Evolutionary conservation across 2,797 vertebrate species (phyloP), one percentile per base, ranked within the genome.

Genomic region (Danio albolineatus): DNA sequence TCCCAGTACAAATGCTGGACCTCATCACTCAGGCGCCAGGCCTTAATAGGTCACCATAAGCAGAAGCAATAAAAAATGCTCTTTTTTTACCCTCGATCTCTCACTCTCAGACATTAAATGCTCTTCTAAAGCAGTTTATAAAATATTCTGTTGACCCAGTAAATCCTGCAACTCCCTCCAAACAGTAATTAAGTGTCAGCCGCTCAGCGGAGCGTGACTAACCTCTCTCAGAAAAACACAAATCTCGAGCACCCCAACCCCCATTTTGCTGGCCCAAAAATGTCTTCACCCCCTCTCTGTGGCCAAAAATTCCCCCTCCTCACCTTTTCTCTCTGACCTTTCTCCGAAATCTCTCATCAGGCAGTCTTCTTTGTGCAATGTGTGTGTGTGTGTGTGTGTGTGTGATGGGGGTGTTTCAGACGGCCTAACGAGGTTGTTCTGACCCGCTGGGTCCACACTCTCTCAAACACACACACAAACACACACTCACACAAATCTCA

Each of bases 101-200:
- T 67, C 78, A 59, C 43, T 51, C 49, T 46, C 41, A 78, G 79
- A 74, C 19, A 62, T 62, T 65, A 44, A 59, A 76, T 65, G 59
- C 62, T 82, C 77, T 57, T 81, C 78, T 84, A 73, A 79, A 86
- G 62, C 76, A 73, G 39, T 88, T 77, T 73, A 87, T 83, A 79
- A 88, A 89, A 86, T 76, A 83, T 85, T 85, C 80, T 85, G 76
- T 76, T 86, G 85, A 84, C 86, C 85, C 79, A 86, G 73, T 86
- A 84, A 88, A 87, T 84, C 83, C 70, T 38, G 77, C 78, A 69
- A 41, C 79, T 80, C 77, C 57, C 62, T 79, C 76, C 74, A 76
- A 86, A 85, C 80, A 79, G 71, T 83, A 84, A 87, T 83, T 81
- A 88, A 81, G 60, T 76, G 64, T 65, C 78, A 85, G 76, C 62